These are phyloP conservation scores for Adelosebastes latens DNA, from an alignment of 2,797 vertebrate species.

Conservation along the genomic window DNA sequence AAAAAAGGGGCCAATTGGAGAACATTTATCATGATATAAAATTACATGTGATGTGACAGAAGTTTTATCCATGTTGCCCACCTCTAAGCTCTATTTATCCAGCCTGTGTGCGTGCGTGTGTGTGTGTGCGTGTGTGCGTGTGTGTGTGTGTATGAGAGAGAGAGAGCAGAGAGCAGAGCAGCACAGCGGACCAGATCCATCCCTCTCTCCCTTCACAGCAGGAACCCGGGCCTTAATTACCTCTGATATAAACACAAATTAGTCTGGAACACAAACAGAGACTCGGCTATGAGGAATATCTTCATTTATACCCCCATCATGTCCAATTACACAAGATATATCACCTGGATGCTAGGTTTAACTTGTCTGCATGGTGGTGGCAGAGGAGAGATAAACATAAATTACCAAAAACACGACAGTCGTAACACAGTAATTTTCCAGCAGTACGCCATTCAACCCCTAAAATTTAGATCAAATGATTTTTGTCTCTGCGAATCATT, in stretches of 20 bases:
- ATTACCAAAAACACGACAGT: constrained; percentile 41
- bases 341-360: constrained; percentile 49
- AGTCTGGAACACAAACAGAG: constrained; percentile 66
- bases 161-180: constrained; percentile 30
- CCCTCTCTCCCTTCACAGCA: constrained; percentile 50
- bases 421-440: constrained; percentile 17
- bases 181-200: constrained; percentile 42
- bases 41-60: neutral
- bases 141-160: neutral
- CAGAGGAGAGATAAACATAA: constrained; percentile 32
- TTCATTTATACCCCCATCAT: constrained; percentile 66
- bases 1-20: too few relatives aligned
- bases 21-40: neutral
- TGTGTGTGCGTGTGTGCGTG: neutral
- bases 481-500: neutral
- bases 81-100: neutral
- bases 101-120: neutral
- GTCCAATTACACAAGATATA: constrained; percentile 68
- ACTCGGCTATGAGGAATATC: constrained; percentile 65
- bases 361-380: constrained; percentile 32
- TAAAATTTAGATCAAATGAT: constrained; percentile 16
- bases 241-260: constrained; percentile 70
- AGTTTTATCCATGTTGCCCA: neutral
- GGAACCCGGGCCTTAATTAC: constrained; percentile 64
- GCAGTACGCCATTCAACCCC: neutral